Base-by-base conservation (phyloP, 1,140 invertebrate species). In the Tribolium madens region DNA sequence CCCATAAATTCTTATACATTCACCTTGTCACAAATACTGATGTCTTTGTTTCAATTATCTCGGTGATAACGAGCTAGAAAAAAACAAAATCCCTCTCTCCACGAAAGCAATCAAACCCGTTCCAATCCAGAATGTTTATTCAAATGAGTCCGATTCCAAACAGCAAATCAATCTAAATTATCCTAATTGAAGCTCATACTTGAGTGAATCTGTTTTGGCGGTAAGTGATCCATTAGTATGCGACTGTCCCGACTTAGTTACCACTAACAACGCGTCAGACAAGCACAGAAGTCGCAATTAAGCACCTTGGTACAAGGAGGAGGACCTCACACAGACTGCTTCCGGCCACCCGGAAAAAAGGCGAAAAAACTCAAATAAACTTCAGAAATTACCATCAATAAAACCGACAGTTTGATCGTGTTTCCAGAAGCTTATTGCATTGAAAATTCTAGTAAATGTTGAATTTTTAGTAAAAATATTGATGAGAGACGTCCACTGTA, bases 241-340 rank as follows among this genome's bases (percentile, higher is more conserved):
- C 70, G 46, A 50, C 46, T 21, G 17, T 72, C 31, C 50, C 15
- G 70, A 52, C n/a, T 72, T 72, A 48, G 70, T 72, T 72, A 72
- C 68, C 46, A 72, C 70, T 50, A 52, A 71, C 69, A 50, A 71
- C 69, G 47, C 69, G 69, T 50, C 69, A 42, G 69, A 72, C 70
- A 72, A 72, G 70, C 70, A 72, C 70, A 52, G 70, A 48, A 72
- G 70, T 72, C 70, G 70, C 70, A 72, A 72, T 72, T 72, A 72
- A 72, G 70, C 70, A 72, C 70, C 70, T 72, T 13, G 12, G 42
- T 72, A 72, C 70, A 71, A 71, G 69, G 46, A 33, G 15, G 14
- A 21, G 70, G 70, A 72, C 70, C 70, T 72, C 70, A 72, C 70
- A 72, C 46, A 26, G 70, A 36, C 12, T 64, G 36, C 26, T 64